Evolutionary conservation across 2,888 invertebrate species (phyloP), one percentile per base, ranked within the genome.

Genomic region (Synergus umbraculus): DNA sequence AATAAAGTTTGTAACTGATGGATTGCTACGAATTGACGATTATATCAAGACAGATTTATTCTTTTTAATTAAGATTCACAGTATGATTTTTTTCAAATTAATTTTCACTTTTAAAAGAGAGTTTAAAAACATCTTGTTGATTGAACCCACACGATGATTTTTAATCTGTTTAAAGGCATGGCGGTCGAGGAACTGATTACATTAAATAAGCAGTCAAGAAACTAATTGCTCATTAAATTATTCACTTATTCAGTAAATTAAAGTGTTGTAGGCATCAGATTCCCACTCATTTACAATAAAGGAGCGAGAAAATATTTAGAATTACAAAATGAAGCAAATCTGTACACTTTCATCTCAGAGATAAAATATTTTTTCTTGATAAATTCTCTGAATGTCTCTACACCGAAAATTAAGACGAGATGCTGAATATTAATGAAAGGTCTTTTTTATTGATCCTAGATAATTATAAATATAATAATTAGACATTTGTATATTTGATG

Each of bases 231-330:
- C 60, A 60, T 60, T 18, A 60, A 60, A 22, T 60, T 29, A 60
- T 60, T 60, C 60, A 60, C 60, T 60, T 60, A 60, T 60, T 60
- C 60, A 12, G 18, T 60, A 22, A 60, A 22, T 60, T 60, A 60
- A 22, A 22, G 10, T 60, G 22, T 12, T 60, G 60, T 60, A 12
- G n/a, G 22, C 60, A 60, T 60, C 60, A 60, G 1, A 60, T 29
- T 22, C 60, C 60, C 60, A 60, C 60, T 10, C 22, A 22, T 60
- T 22, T 22, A 29, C 12, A 10, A 60, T 60, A 60, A 60, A 60
- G 22, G 60, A 60, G 18, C 22, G 22, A 22, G 22, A 12, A 60
- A 60, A 60, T 60, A 10, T 10, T 22, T 22, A 29, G 22, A 60
- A 22, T 60, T 60, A 13, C 60, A 60, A 60, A 60, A 60, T 60